Evolutionary conservation across 2,113 vertebrate genomes (phyloP), one percentile per base, ranked within the genome.

Genomic region (Emydocephalus ijimae): DNA sequence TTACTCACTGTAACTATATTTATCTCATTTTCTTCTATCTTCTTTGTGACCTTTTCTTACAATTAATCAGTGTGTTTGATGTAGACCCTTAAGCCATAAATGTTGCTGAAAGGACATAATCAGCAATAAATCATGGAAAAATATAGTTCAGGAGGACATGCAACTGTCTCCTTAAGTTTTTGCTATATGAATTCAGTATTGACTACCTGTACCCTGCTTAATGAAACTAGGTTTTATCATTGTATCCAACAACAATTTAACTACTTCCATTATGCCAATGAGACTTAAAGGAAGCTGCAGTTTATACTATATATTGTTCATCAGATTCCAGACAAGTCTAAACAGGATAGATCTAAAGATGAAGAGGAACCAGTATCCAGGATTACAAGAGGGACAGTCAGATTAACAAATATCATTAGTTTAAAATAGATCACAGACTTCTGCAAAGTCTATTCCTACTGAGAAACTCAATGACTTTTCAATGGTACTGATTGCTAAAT

Each of bases 361-460:
- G 86, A 18, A 94, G 56, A 94, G 93, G 81, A 95, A 94, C 15
- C 89, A 93, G 94, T 88, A 95, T 93, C 69, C 87, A 93, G 23
- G 23, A 26, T 48, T 94, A 95, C 89, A 86, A 89, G 88, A 57
- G 92, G 91, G 39, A 20, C 96, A 95, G 92, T 96, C 74, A 94
- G 92, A 94, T 54, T 34, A 90, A 96, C 59, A 95, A 96, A 93
- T 91, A 45, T 85, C 89, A 90, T n/a, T 91, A 96, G 94, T 96
- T 96, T 23, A 95, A 95, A 95, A 95, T 88, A 93, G 15, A 95
- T 94, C 89, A 94, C 50, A 96, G 93, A 43, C 55, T 89, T 90
- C 20, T 89, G 23, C 89, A 54, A 29, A 90, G 92, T 86, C 91
- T 93, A 90, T 89, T 95, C 87, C 57, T 94, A 94, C 90, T 90